These are phyloP conservation scores for Drosophila hamatofila DNA, from an alignment of 2,888 invertebrate genomes.

Conservation along the genomic window DNA sequence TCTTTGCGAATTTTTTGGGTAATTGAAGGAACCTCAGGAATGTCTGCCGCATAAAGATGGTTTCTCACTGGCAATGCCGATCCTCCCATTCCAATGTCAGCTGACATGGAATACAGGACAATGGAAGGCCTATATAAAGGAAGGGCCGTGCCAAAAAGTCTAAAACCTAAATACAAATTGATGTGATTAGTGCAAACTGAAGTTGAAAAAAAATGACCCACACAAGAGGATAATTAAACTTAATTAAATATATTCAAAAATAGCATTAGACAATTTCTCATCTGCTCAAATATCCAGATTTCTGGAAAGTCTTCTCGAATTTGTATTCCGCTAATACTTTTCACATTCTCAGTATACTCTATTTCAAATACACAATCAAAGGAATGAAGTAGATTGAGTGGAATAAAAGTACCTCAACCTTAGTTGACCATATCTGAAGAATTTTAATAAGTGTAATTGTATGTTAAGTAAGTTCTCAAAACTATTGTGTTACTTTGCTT, in stretches of 20 bases:
- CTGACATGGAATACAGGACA: neutral
- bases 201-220: neutral
- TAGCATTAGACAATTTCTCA: neutral
- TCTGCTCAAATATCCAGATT: no score
- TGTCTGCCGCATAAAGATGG: neutral
- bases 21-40: neutral
- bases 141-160: neutral
- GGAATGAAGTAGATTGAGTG: conserved; percentile 5
- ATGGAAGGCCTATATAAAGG: neutral
- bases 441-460: conserved; percentile 3
- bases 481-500: conserved; percentile 30
- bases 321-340: no score
- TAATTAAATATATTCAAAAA: neutral
- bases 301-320: conserved; percentile 45
- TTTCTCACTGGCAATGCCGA: neutral
- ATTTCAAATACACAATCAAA: conserved; percentile 14
- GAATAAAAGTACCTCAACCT: conserved; percentile 37
- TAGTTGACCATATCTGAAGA: conserved; percentile 8
- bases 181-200: neutral
- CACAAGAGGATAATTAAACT: neutral
- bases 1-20: conserved; percentile 84
- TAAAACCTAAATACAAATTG: conserved; percentile 9
- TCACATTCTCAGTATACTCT: conserved; percentile 2
- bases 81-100: neutral
- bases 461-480: conserved; percentile 14